phyloP scores from a whole-genome alignment of 2,888 invertebrate genomes.

The Pristionchus arcanus region DNA sequence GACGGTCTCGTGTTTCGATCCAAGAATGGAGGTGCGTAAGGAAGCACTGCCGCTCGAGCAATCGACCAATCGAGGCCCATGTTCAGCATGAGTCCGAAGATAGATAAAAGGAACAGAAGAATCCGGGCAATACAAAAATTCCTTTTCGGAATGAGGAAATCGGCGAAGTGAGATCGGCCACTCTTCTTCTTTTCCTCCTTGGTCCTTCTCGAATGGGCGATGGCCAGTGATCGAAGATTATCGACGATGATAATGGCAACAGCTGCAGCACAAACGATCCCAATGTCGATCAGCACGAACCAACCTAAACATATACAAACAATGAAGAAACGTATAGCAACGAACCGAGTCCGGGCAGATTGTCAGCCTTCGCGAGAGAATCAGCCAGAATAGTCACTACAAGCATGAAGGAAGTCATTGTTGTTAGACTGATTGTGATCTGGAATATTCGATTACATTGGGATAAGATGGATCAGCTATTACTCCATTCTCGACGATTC shows the following conservation, averaged over 20 bases:
- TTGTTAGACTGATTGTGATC: not conserved
- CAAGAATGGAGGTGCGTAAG: not conserved
- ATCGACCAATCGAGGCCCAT: not conserved
- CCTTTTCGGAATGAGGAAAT: not conserved
- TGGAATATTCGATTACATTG: not conserved
- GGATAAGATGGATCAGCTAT: rapidly evolving
- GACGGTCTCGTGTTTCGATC: not conserved
- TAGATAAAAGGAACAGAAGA: not conserved
- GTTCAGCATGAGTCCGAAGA: not conserved
- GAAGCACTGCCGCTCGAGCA: not conserved
- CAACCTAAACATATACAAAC: not conserved
- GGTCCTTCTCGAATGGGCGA: not conserved
- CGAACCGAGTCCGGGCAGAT: not conserved
- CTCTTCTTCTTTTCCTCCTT: not conserved
- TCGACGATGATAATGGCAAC: not conserved
- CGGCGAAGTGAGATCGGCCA: not conserved
- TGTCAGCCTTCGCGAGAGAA: not conserved
- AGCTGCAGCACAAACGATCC: not conserved
- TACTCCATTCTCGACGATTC: not conserved
- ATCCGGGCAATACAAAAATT: not conserved
- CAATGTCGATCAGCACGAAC: not conserved
- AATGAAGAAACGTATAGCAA: not conserved
- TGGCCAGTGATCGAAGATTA: not conserved
- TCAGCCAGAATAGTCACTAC: not conserved
- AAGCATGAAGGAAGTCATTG: not conserved